Conservation (phyloP, 2,113 vertebrate genomes). For the Mesitornis unicolor region DNA sequence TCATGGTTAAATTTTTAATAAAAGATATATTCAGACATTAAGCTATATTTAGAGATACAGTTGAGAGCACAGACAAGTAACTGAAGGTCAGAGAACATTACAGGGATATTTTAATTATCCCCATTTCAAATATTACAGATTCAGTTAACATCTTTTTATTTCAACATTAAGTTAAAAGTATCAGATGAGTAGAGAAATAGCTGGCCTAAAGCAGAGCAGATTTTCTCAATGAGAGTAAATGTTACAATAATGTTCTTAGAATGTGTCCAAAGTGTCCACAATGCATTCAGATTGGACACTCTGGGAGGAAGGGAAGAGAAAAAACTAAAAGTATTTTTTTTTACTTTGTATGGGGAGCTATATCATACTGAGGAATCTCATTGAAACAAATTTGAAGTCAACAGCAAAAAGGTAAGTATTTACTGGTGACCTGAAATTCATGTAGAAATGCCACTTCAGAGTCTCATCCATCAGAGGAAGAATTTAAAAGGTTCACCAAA, state of each 20-base stretch:
- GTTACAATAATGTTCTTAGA: background rate
- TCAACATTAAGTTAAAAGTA: background rate
- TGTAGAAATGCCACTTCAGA: background rate
- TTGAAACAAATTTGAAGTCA: background rate
- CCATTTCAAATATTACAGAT: background rate
- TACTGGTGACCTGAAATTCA: background rate
- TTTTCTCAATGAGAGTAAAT: background rate
- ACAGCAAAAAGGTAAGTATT: background rate
- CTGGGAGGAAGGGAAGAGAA: background rate
- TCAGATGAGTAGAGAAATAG: background rate
- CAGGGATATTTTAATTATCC: background rate
- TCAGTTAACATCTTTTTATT: background rate
- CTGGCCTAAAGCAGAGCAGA: background rate
- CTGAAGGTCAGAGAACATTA: background rate
- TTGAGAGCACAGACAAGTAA: background rate
- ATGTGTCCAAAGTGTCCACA: background rate
- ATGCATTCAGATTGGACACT: background rate
- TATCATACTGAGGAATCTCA: background rate
- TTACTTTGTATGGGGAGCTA: background rate
- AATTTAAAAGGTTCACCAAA: background rate
- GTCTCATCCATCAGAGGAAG: background rate
- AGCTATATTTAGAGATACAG: background rate
- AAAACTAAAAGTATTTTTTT: background rate
- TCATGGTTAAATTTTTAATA: background rate
- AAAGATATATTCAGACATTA: background rate